Evolutionary conservation across 1,140 invertebrate genomes (phyloP).

Genomic region (Heliothis subflexa): DNA sequence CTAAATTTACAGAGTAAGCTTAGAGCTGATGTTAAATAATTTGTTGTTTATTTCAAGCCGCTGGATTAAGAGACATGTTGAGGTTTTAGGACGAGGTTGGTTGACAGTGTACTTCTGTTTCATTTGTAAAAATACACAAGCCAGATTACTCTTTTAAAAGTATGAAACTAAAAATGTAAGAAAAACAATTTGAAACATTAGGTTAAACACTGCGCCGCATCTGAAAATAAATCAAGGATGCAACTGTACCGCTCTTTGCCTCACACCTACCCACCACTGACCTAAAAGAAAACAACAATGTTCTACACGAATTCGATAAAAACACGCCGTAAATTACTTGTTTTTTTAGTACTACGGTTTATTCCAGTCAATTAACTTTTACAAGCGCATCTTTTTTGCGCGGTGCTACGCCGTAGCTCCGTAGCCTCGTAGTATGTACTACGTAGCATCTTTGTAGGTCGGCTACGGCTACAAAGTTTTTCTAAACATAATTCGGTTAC

Average conservation of each 20-base stretch:
- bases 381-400: slow-evolving; percentile 55
- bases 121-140: background rate
- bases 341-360: slow-evolving; percentile 49
- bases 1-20: slow-evolving; percentile 29
- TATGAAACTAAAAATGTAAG: no score
- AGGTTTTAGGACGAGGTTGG: background rate
- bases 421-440: slow-evolving; percentile 55
- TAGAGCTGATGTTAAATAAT: slow-evolving; percentile 43
- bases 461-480: slow-evolving; percentile 28
- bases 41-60: slow-evolving; percentile 40
- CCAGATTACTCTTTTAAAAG: background rate
- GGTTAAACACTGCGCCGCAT: slow-evolving; percentile 2
- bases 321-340: slow-evolving; percentile 29
- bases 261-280: slow-evolving; percentile 8
- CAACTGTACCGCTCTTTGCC: slow-evolving; percentile 1
- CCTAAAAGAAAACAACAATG: slow-evolving; percentile 38
- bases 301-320: slow-evolving; percentile 40
- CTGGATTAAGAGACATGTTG: background rate
- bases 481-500: slow-evolving; percentile 16
- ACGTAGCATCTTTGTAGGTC: slow-evolving; percentile 52
- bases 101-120: background rate
- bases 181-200: background rate
- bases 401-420: slow-evolving; percentile 59
- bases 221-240: slow-evolving; percentile 7
- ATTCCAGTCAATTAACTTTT: slow-evolving; percentile 62